Evolutionary conservation across 2,888 invertebrate species (phyloP).

Genomic region (Oscheius myriophilus): DNA sequence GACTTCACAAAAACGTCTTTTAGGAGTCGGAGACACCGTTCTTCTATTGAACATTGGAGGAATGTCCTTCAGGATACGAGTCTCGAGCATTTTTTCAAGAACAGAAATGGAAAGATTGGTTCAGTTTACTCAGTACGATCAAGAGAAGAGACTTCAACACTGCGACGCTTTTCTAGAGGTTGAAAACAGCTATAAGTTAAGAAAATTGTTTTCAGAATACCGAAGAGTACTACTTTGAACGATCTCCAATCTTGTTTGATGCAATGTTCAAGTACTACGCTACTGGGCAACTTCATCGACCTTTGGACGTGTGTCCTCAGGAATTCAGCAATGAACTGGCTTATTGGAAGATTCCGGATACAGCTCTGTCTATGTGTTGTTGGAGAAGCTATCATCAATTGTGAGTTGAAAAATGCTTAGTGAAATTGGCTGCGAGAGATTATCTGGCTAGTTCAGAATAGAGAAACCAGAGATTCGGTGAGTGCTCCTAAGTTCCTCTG

Average conservation of each 20-base stretch:
- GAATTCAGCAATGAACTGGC: slow-evolving; percentile 56
- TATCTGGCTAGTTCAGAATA: slow-evolving; percentile 17
- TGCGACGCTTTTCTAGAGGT: slow-evolving; percentile 47
- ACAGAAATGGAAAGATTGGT: slow-evolving; percentile 48
- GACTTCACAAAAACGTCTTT: neutral
- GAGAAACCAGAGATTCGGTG: slow-evolving; percentile 6
- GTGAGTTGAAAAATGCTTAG: slow-evolving; percentile 38
- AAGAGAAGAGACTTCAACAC: slow-evolving; percentile 45
- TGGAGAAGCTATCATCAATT: slow-evolving; percentile 55
- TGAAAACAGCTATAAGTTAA: neutral
- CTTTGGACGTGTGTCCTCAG: slow-evolving; percentile 59
- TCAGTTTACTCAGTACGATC: slow-evolving; percentile 48
- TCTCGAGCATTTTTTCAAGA: slow-evolving; percentile 51
- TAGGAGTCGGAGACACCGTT: slow-evolving; percentile 53
- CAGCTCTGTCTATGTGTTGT: slow-evolving; percentile 62
- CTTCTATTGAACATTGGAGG: slow-evolving; percentile 59
- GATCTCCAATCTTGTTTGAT: slow-evolving; percentile 64
- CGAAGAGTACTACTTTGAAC: slow-evolving; percentile 69
- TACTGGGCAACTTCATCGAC: slow-evolving; percentile 59
- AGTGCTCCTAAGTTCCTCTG: neutral
- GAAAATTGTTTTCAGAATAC: slow-evolving; percentile 40
- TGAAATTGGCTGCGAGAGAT: too few species aligned
- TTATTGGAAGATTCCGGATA: slow-evolving; percentile 64
- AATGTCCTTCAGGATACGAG: slow-evolving; percentile 52
- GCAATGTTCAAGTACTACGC: slow-evolving; percentile 66